phyloP scores from a whole-genome alignment of 1,140 invertebrate genomes.

The Pygmarrhopalites habei region DNA sequence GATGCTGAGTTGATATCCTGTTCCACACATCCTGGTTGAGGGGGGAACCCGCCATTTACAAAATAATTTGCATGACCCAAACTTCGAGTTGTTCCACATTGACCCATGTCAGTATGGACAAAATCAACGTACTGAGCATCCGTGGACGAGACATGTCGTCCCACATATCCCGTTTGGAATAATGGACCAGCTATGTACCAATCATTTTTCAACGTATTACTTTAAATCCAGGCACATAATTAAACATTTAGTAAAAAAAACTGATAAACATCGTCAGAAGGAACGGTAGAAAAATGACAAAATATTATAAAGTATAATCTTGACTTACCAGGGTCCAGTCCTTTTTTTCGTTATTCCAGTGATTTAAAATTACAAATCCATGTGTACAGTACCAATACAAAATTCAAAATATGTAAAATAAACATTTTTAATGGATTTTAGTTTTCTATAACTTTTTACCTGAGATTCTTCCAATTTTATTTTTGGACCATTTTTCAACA shows the following conservation, averaged over 20 bases:
- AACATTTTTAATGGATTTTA: not conserved
- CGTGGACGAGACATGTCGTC: not conserved
- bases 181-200: not conserved
- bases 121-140: constrained; percentile 4
- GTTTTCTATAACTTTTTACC: not conserved
- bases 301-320: too few species aligned
- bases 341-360: too few species aligned
- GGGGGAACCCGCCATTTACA: constrained; percentile 1
- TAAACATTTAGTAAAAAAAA: too few species aligned
- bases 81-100: not conserved
- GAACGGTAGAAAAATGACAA: too few species aligned
- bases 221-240: too few species aligned
- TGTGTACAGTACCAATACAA: not conserved
- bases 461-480: not conserved
- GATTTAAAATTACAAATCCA: too few species aligned
- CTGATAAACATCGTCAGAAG: too few species aligned
- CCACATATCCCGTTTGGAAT: not conserved
- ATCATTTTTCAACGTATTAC: too few species aligned
- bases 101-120: constrained; percentile 7
- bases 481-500: not conserved
- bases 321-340: too few species aligned
- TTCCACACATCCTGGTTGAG: not conserved
- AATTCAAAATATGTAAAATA: not conserved
- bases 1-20: not conserved
- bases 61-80: constrained; percentile 4